These are phyloP conservation scores for Agonum fuliginosum DNA, from an alignment of 2,888 invertebrate species.

Conservation along the genomic window DNA sequence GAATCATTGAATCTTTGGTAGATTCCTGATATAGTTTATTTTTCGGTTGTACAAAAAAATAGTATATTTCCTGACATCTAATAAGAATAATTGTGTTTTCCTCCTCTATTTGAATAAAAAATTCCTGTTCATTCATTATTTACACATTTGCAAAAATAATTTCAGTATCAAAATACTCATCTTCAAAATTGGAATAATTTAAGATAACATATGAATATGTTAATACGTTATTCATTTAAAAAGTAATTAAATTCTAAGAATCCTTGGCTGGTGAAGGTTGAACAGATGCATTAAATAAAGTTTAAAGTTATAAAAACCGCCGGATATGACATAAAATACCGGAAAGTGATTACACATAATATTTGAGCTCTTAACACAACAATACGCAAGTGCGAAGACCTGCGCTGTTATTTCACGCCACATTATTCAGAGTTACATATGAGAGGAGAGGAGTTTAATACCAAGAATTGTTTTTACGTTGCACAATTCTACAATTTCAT, in stretches of 20 bases:
- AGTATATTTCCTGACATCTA: no score
- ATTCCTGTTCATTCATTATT: no score
- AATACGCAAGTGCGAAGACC: constrained; percentile 21
- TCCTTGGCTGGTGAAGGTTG: constrained; percentile 44
- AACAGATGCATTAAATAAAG: constrained; percentile 38
- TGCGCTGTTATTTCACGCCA: not conserved
- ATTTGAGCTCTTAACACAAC: constrained; percentile 11
- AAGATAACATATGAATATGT: not conserved
- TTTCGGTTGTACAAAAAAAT: no score
- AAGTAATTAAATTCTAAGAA: constrained; percentile 32
- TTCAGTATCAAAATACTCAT: no score
- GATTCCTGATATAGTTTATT: no score
- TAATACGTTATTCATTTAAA: not conserved
- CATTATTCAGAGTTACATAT: not conserved
- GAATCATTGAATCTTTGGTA: no score
- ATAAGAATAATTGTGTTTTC: no score
- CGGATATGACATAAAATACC: constrained; percentile 43
- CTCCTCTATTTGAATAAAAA: no score
- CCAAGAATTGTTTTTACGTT: not conserved
- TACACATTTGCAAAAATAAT: no score
- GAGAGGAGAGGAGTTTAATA: not conserved
- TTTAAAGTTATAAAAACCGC: constrained; percentile 30
- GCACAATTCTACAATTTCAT: constrained; percentile 2
- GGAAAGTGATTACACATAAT: constrained; percentile 45
- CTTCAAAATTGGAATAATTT: not conserved